Percentiles rank a stretch among this genome's conserved stretches.
phyloP scores from a whole-genome alignment of 2,888 invertebrate species.

The Thera britannica region DNA sequence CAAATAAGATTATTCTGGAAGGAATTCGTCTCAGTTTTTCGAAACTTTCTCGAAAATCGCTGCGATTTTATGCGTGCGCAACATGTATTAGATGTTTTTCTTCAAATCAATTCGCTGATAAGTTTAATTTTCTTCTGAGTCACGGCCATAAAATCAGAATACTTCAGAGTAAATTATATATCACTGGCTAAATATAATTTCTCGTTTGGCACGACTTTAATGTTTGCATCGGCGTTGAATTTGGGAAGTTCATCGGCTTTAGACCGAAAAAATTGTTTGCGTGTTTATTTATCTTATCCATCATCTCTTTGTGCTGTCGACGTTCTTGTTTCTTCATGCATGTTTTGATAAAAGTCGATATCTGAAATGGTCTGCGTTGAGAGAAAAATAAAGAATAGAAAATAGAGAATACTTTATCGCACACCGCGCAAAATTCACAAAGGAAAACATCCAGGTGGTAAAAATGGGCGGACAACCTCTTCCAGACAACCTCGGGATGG shows the following conservation, averaged over 20 bases:
- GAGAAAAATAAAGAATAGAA: too few relatives aligned
- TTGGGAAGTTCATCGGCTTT: conserved; percentile 28
- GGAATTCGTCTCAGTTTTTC: too few relatives aligned
- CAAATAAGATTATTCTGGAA: too few relatives aligned
- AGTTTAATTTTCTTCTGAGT: conserved; percentile 12
- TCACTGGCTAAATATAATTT: conserved; percentile 25
- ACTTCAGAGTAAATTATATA: conserved; percentile 20
- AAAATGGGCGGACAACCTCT: too few relatives aligned
- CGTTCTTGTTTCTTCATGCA: neutral
- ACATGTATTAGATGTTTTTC: conserved; percentile 9
- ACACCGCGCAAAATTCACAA: too few relatives aligned
- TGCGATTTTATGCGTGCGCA: too few relatives aligned
- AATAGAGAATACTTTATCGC: too few relatives aligned
- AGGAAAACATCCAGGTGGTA: too few relatives aligned
- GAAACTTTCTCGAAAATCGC: too few relatives aligned
- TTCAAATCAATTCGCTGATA: conserved; percentile 5
- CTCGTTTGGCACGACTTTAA: conserved; percentile 27
- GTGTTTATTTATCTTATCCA: neutral
- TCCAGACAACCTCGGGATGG: too few relatives aligned
- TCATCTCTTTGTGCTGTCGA: conserved; percentile 1
- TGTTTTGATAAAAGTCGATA: too few relatives aligned
- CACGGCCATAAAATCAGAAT: conserved; percentile 22
- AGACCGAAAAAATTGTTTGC: conserved; percentile 11
- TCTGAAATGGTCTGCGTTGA: too few relatives aligned
- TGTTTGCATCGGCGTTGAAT: conserved; percentile 24